These are phyloP conservation scores for Pseudomugil tenellus DNA, from an alignment of 2,797 vertebrate species.

Conservation along the genomic window DNA sequence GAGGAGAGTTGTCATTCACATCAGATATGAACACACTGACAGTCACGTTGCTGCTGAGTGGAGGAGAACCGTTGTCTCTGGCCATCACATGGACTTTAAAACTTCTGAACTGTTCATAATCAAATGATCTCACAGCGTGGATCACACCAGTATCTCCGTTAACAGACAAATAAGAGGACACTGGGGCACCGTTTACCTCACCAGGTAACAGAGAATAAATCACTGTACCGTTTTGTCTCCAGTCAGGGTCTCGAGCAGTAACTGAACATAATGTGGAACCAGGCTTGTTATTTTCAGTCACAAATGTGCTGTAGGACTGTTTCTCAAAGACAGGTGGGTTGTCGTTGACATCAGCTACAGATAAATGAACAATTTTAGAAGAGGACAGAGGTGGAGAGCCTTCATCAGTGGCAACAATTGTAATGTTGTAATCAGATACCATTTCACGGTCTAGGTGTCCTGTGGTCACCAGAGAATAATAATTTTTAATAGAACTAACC, in stretches of 20 bases:
- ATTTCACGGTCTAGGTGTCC: slow-evolving; percentile 63
- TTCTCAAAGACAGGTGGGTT: slow-evolving; percentile 66
- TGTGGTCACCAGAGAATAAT: slow-evolving; percentile 69
- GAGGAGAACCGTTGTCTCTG: slow-evolving; percentile 78
- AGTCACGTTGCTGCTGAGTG: slow-evolving; percentile 69
- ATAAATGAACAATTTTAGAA: slow-evolving; percentile 12
- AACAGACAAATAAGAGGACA: slow-evolving; percentile 73
- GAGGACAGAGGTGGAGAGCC: slow-evolving; percentile 2
- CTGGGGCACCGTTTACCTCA: slow-evolving; percentile 57
- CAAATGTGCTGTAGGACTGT: slow-evolving; percentile 56
- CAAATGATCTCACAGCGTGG: too few species aligned
- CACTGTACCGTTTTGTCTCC: slow-evolving; percentile 73
- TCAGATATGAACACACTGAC: slow-evolving; percentile 70
- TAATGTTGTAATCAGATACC: slow-evolving; percentile 65
- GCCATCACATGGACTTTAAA: slow-evolving; percentile 47
- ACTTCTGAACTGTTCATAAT: too few species aligned
- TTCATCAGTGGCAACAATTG: slow-evolving; percentile 45
- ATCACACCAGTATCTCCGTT: slow-evolving; percentile 77
- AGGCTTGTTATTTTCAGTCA: slow-evolving; percentile 26
- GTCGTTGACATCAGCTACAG: slow-evolving; percentile 64
- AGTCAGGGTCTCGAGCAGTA: slow-evolving; percentile 53
- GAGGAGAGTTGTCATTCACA: slow-evolving; percentile 75
- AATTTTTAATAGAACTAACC: slow-evolving; percentile 74
- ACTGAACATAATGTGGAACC: slow-evolving; percentile 30
- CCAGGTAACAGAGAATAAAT: slow-evolving; percentile 63